phyloP scores from a whole-genome alignment of 2,113 vertebrate species.

The Scophthalmus maximus region DNA sequence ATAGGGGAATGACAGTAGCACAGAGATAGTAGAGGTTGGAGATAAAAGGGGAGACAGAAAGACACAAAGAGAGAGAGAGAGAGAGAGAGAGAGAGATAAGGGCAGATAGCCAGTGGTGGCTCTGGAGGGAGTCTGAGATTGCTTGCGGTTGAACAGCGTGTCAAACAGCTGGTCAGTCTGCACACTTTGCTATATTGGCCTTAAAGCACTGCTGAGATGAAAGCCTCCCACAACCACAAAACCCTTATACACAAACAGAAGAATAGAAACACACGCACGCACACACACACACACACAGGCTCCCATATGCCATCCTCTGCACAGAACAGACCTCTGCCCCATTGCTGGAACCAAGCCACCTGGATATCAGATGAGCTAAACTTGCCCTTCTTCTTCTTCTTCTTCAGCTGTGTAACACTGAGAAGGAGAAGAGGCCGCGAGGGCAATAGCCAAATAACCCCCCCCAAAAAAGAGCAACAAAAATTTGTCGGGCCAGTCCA shows the following conservation, averaged over 20 bases:
- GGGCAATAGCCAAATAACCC: background rate
- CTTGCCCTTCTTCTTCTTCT: background rate
- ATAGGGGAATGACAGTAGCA: slow-evolving; percentile 28
- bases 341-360: slow-evolving; percentile 46
- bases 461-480: background rate
- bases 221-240: slow-evolving; percentile 42
- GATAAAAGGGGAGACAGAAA: slow-evolving; percentile 16
- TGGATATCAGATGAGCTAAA: slow-evolving; percentile 30
- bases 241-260: background rate
- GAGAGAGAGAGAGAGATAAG: background rate
- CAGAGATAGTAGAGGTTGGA: slow-evolving; percentile 16
- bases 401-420: slow-evolving; percentile 9
- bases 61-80: too few species aligned
- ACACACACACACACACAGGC: slow-evolving; percentile 39
- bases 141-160: slow-evolving; percentile 51
- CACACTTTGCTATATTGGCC: slow-evolving; percentile 66
- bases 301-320: slow-evolving; percentile 19
- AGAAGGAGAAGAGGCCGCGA: background rate
- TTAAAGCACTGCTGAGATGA: slow-evolving; percentile 65
- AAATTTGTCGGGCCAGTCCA: slow-evolving; percentile 30
- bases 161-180: slow-evolving; percentile 60
- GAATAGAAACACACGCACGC: background rate
- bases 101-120: slow-evolving; percentile 36
- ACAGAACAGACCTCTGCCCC: slow-evolving; percentile 50
- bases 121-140: slow-evolving; percentile 48